Evolutionary conservation across 2,797 vertebrate species (phyloP), one percentile per base, ranked within the genome.

Genomic region (Smutsia gigantea): DNA sequence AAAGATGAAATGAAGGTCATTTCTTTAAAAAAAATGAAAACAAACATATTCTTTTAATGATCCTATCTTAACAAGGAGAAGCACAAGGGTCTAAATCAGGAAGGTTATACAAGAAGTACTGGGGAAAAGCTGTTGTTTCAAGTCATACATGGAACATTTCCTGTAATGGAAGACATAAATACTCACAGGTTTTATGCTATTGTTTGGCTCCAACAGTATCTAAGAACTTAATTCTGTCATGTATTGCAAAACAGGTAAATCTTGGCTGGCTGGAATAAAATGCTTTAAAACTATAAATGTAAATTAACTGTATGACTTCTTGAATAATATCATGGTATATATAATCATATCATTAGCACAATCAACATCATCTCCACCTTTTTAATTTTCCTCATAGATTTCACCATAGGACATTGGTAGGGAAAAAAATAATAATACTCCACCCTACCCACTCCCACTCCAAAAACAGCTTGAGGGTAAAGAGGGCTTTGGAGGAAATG

Each of bases 1-100:
- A 92, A 37, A 84, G 18, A 96, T 75, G 68, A 25, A 82, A 37
- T 57, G 61, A 97, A 92, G 81, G 61, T 74, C 66, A 95, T 85
- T 85, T 84, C 18, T 84, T 92, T 13, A 10, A 88, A 71, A 71
- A 90, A 74, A 82, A 39, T 86, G 19, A 42, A 74, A 68, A n/a
- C 7, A 83, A 75, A 39, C 12, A 51, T 79, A 68, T 84, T 74
- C 18, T 55, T 91, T 92, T 37, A 55, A 88, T 78, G 51, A 93
- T 89, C 29, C 10, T 81, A 37, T 87, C 71, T 95, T 82, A 93
- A 42, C 46, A 69, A 92, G 25, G 23, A 66, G 37, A 84, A 94
- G 5, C 19, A 72, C 2, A 13, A 31, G 9, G 3, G 4, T 90
- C 68, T 92, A 92, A 93, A 86, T 75, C 82, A 53, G 57, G 46